phyloP scores from a whole-genome alignment of 2,888 invertebrate genomes.

The Ashinkailepas kermadecensis region DNA sequence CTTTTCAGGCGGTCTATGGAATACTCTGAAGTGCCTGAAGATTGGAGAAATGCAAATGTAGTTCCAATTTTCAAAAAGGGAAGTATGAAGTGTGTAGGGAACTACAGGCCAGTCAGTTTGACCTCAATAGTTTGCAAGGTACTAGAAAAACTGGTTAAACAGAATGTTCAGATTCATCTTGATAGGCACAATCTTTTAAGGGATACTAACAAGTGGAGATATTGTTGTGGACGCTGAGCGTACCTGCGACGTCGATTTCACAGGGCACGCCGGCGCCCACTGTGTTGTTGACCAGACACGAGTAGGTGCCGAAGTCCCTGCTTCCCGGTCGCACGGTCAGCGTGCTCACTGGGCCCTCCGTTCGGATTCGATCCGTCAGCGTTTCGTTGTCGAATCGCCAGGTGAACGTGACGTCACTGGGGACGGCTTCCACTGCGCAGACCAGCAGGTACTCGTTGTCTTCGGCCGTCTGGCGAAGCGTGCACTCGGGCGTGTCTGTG shows the following conservation, averaged over 20 bases:
- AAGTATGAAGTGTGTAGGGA: no score
- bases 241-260: constrained; percentile 50
- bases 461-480: constrained; percentile 62
- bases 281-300: constrained; percentile 75
- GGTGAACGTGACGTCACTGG: constrained; percentile 63
- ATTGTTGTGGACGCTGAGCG: constrained; percentile 31
- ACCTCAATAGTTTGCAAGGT: no score
- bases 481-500: constrained; percentile 74
- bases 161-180: no score
- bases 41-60: no score
- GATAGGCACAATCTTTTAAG: no score
- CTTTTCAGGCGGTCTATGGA: no score
- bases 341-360: constrained; percentile 51
- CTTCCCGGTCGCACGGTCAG: constrained; percentile 56
- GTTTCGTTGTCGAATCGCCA: constrained; percentile 73
- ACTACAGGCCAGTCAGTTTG: no score
- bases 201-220: no score
- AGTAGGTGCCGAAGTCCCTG: constrained; percentile 65
- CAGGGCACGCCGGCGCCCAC: constrained; percentile 58
- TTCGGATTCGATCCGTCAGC: constrained; percentile 58
- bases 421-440: constrained; percentile 75
- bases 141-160: no score
- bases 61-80: no score
- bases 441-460: constrained; percentile 67
- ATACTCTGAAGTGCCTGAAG: no score